Evolutionary conservation across 2,888 invertebrate genomes (phyloP), one percentile per base, ranked within the genome.

Genomic region (Tuta absoluta): DNA sequence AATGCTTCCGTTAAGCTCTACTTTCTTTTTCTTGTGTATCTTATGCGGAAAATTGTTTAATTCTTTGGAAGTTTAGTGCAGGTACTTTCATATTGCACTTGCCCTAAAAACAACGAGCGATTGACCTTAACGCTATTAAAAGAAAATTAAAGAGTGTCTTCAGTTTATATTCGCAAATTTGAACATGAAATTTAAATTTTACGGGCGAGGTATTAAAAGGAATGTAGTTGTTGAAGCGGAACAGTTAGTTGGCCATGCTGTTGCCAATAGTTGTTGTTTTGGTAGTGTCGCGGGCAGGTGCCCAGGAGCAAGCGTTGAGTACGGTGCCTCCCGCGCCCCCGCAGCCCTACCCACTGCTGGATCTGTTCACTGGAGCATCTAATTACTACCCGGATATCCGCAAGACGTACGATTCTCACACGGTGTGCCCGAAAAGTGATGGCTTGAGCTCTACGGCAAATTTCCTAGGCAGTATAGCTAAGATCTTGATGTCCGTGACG

Each of bases 241-340:
- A 85, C 91, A 91, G 89, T 91, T 75, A 70, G 79, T 81, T 76
- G 81, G 81, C 80, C 79, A 91, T 91, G 91, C 80, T 89, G 72
- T 79, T 80, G 70, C 72, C 77, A 69, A 63, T 85, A 71, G 83
- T 81, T 72, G 81, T 88, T 75, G 69, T 88, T 80, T 78, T 85
- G 70, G 79, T 84, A 74, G 79, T 73, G 67, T 72, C 77, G 51
- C 72, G 70, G 65, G 81, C 73, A 66, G 72, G 69, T 67, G 87
- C 85, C 76, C 89, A 88, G 72, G 89, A 89, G 23, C 84, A 86
- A 60, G 76, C 79, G 7, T 67, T 88, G 78, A 87, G 85, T 70
- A 84, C 85, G 0, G 78, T 78, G 65, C 66, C 79, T 19, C 82
- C 86, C 12, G 72, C 81, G 62, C 73, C 79, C 41, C 68, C 80